Evolutionary conservation across 2,113 vertebrate species (phyloP), one percentile per base, ranked within the genome.

Genomic region (Lepus americanus): DNA sequence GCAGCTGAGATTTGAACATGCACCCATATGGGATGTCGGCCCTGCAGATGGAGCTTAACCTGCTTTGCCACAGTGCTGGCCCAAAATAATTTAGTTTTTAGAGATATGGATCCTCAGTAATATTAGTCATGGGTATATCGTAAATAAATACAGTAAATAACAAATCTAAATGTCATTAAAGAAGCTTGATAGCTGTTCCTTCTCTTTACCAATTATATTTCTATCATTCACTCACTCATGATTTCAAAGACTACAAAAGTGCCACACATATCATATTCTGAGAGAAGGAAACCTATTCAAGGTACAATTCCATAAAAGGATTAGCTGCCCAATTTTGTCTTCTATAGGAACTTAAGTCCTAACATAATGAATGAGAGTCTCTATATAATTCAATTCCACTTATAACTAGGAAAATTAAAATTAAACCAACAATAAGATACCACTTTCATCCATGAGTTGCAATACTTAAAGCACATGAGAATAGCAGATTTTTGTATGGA

Each of bases 91-190:
- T 44, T 89, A 86, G 59, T 81, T 67, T 85, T 67, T 8, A 44
- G 59, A 61, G 22, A 59, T 66, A 9, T 89, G 31, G 29, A 51
- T 89, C 25, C 3, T 59, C 10, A 53, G 53, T 61, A 82, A 53
- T 77, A 70, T 78, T 27, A 73, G 51, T 81, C 25, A 27, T 55
- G 9, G 14, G 5, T 55, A 39, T 51, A 77, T 14, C 13, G 72
- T 39, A 93, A 92, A 61, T 72, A 63, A n/a, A 7, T 63, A 33
- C n/a, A n/a, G 25, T 67, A 85, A 86, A 78, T 33, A 92, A 87
- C 12, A 53, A 51, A 82, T n/a, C 22, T 63, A 67, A 76, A 81
- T 85, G 51, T 72, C 69, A 51, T 36, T 72, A 36, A 23, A 33
- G 7, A 25, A 80, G 12, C 33, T 85, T 66, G 11, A 69, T 64